Base-by-base conservation (phyloP, 2,113 vertebrate species). In the Tilapia sparmanii region DNA sequence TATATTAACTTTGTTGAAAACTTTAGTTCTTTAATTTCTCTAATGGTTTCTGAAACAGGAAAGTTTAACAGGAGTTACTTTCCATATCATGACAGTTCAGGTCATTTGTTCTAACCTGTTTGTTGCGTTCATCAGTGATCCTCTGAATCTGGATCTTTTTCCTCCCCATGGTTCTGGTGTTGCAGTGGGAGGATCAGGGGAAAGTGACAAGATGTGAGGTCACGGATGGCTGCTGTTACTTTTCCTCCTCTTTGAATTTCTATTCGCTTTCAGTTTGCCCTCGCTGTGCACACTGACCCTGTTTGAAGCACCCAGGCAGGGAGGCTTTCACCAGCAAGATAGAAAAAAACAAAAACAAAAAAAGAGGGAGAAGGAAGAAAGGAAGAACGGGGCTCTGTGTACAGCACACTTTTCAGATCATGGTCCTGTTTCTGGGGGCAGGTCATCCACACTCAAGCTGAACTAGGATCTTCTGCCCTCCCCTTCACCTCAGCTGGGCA, bases 111-210 rank as follows among this genome's bases (percentile, higher is more conserved):
- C 96, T 94, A 2, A 98, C 98, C 98, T 99, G 98, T 90, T 97
- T 97, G 89, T 99, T 99, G 95, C 98, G 97, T 91, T 99, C 98
- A 6, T 99, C 98, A 0, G 98, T 99, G 97, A 99, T 99, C 97
- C 98, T 96, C 95, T 99, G 98, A 92, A 99, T 99, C 97, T 99
- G 98, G 86, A 99, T 99, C 97, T 99, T 99, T 97, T 99, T 99
- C 89, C 98, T 98, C 96, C 98, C 98, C 98, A 99, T 99, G 93
- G 96, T 97, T 93, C 94, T 96, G 1, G 78, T 91, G 94, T 89
- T 33, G 92, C 42, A 86, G 90, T 82, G 94, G 94, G 93, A 94
- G 92, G 91, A 84, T 55, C 59, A 6, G 35, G 82, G 87, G 59
- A 29, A 80, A 61, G 63, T 31, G 86, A 80, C 16, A 7, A 88